phyloP scores from a whole-genome alignment of 2,888 invertebrate species.

The Aleiodes leptofemur region DNA sequence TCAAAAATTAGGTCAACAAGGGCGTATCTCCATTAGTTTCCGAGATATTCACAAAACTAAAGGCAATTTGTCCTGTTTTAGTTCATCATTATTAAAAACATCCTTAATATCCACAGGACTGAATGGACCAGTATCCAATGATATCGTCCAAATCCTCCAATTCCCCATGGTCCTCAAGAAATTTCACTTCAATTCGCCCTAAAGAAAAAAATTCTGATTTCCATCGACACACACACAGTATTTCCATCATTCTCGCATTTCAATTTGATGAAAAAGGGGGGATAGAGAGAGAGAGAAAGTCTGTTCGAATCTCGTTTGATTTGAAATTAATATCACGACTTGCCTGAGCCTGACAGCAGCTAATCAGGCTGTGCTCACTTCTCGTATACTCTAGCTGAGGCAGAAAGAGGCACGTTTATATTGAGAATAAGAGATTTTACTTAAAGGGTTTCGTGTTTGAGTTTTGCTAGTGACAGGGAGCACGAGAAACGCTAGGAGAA shows the following conservation, averaged over 20 bases:
- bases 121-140: no score
- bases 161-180: no score
- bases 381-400: constrained; percentile 43
- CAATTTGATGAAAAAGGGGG: background rate
- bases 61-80: no score
- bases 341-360: constrained; percentile 74
- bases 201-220: no score
- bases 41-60: no score
- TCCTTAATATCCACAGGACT: no score
- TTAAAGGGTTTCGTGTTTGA: constrained; percentile 75
- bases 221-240: no score
- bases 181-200: no score
- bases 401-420: constrained; percentile 65
- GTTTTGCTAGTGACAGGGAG: constrained; percentile 75
- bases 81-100: no score
- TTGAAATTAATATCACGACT: constrained; percentile 75
- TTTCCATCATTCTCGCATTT: constrained; percentile 5
- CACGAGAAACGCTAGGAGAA: constrained; percentile 42
- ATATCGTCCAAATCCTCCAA: no score
- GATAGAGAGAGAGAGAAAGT: constrained; percentile 40
- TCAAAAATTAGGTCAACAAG: no score
- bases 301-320: constrained; percentile 66
- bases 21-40: no score
- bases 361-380: constrained; percentile 68
- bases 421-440: constrained; percentile 75